These are phyloP conservation scores for Eidolon dupreanum DNA, from an alignment of 2,797 vertebrate species.

Conservation along the genomic window DNA sequence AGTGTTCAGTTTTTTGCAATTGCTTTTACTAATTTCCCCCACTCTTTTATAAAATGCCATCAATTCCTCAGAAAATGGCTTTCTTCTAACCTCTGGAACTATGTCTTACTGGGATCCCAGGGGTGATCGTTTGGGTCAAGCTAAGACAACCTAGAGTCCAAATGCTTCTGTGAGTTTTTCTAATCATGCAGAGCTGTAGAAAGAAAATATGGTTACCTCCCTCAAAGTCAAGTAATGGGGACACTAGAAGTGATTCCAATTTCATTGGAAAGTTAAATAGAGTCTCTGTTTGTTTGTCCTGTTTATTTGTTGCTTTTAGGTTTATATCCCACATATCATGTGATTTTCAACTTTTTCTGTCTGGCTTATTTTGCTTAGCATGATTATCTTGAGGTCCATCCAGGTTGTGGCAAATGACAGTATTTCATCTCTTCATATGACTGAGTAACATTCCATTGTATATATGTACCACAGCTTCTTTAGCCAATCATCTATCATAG, in stretches of 20 bases:
- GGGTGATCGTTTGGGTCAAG: conserved; percentile 42
- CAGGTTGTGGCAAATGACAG: too few species aligned
- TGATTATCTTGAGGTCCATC: too few species aligned
- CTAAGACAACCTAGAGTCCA: conserved; percentile 60
- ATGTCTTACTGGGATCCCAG: conserved; percentile 2
- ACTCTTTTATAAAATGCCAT: background rate
- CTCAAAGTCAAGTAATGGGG: conserved; percentile 11
- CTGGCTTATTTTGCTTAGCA: too few species aligned
- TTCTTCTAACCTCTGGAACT: conserved; percentile 58
- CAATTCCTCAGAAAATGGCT: conserved; percentile 4
- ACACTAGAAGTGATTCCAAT: background rate
- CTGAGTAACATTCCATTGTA: too few species aligned
- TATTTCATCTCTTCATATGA: too few species aligned
- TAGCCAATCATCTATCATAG: too few species aligned
- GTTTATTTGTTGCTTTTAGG: too few species aligned
- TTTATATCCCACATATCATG: too few species aligned
- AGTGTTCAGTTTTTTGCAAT: conserved; percentile 28
- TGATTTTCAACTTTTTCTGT: too few species aligned
- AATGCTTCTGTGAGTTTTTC: conserved; percentile 60
- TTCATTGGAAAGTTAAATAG: conserved; percentile 49
- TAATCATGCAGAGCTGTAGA: conserved; percentile 29
- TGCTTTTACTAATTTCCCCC: background rate
- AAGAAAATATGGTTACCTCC: background rate
- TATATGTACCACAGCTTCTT: too few species aligned
- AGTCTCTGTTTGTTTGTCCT: background rate